Base-by-base conservation (phyloP, 1,140 invertebrate genomes). In the Vanessa atalanta region DNA sequence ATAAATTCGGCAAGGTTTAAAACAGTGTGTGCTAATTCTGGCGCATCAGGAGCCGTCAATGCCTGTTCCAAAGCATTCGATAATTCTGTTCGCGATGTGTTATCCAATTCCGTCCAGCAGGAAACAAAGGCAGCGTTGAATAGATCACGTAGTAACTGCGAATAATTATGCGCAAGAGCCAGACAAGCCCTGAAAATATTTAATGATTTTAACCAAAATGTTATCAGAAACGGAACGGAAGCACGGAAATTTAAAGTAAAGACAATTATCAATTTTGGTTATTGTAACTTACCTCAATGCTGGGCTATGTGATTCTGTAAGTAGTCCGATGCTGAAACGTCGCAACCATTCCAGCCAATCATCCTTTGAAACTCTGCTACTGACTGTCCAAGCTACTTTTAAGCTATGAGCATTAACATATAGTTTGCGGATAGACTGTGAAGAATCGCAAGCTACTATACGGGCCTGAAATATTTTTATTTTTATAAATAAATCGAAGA, bases 61-160 rank as follows among this genome's bases (percentile, higher is more conserved):
- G 98, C 98, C 88, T 98, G 96, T 81, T 98, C 96, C 0, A 99
- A 87, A 9, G 96, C 97, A 65, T 95, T 94, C 5, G 99, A 97
- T 0, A 99, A 93, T 87, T 99, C 98, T 64, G 96, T 94, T 80
- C 98, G 97, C 57, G 97, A 95, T 0, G 94, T 92, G 43, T 96
- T 95, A 64, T 95, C 96, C 3, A 99, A 90, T 91, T 99, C 98
- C 0, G 98, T 98, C 99, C 99, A 99, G 87, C 99, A 99, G 0
- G 98, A 99, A 3, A 99, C 98, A 92, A 99, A 99, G 0, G 99
- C 98, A 0, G 99, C 98, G 91, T 99, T 99, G 85, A 99, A 99
- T 23, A 99, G 93, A 86, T 99, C 99, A 47, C 98, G 94, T 0
- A 99, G 95, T 8, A 99, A 93, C 82, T 99, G 98, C 7, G 97